These are phyloP conservation scores for Micrasema minimum DNA, from an alignment of 1,140 invertebrate species.

Conservation along the genomic window DNA sequence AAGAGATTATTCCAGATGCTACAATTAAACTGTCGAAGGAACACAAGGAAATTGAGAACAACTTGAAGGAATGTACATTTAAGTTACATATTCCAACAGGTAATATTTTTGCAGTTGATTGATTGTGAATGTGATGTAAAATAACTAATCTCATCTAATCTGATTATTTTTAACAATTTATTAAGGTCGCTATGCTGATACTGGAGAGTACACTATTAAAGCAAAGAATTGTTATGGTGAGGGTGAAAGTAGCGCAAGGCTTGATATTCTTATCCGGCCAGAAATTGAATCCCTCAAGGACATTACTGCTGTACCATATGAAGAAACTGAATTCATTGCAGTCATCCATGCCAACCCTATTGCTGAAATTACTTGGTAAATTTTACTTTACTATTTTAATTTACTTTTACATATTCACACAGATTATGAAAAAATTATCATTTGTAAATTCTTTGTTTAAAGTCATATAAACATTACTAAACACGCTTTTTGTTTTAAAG, in stretches of 20 bases:
- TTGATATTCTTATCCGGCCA: constrained; percentile 80
- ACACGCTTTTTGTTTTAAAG: constrained; percentile 59
- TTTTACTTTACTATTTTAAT: background rate
- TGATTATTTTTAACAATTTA: constrained; percentile 5
- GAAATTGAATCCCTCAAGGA: constrained; percentile 81
- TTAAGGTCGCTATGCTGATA: constrained; percentile 76
- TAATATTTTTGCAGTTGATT: constrained; percentile 50
- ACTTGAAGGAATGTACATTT: constrained; percentile 79
- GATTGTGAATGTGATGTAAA: constrained; percentile 18
- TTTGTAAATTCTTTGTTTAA: too few relatives aligned
- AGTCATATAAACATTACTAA: constrained; percentile 10
- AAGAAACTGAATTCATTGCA: constrained; percentile 76
- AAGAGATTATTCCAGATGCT: constrained; percentile 61
- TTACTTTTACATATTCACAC: background rate
- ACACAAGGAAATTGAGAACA: constrained; percentile 76
- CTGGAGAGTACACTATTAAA: constrained; percentile 83
- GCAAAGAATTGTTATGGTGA: constrained; percentile 83
- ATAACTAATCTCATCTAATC: constrained; percentile 4
- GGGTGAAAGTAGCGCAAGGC: constrained; percentile 73
- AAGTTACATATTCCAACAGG: constrained; percentile 75
- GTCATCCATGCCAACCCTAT: constrained; percentile 82
- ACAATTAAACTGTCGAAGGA: constrained; percentile 65
- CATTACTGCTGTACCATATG: constrained; percentile 76
- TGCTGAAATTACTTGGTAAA: constrained; percentile 79
- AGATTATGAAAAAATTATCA: constrained; percentile 1